Base-by-base conservation (phyloP, 1,140 invertebrate species). In the Vanessa atalanta region DNA sequence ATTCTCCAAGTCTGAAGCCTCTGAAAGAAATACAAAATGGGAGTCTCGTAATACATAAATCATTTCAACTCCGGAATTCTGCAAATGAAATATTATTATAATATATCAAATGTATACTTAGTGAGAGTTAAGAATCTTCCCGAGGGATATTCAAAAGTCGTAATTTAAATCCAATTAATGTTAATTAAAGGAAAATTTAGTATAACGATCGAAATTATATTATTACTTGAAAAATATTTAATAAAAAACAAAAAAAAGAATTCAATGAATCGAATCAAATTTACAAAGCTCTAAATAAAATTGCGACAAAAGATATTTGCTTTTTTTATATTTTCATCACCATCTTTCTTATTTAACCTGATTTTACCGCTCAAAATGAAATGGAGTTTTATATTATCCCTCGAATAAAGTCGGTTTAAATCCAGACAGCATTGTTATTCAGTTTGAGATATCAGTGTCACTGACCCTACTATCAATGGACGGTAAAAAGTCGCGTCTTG, bases 401-500 rank as follows among this genome's bases (percentile, higher is more conserved):
- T 61, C 23, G 31, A 61, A 61, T 61, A 61, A 61, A 61, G 13
- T 61, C 57, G 26, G 12, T 61, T 61, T 61, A 61, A 61, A 61
- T 61, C 57, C 57, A 31, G 23, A 71, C 61, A 63, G 48, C 60
- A 72, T 72, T 72, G 55, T 67, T 66, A 72, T 61, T 72, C 71
- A 66, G 55, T 60, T 66, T 67, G 71, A 67, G 51, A 72, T 48
- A 72, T 57, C 53, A 50, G 51, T 66, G 65, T 72, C 71, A 61
- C 8, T 67, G 55, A 72, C 71, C 71, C 53, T 51, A 61, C 71
- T 72, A 72, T 72, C 71, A 72, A 72, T 66, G 65, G 71, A 72
- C 71, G 66, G 65, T 72, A 61, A 72, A 66, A 72, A 72, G 71
- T 50, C 26, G 53, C 71, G 64, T 64, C 65, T 50, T 55, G 64